phyloP scores from a whole-genome alignment of 2,113 vertebrate genomes.

The Cariama cristata region DNA sequence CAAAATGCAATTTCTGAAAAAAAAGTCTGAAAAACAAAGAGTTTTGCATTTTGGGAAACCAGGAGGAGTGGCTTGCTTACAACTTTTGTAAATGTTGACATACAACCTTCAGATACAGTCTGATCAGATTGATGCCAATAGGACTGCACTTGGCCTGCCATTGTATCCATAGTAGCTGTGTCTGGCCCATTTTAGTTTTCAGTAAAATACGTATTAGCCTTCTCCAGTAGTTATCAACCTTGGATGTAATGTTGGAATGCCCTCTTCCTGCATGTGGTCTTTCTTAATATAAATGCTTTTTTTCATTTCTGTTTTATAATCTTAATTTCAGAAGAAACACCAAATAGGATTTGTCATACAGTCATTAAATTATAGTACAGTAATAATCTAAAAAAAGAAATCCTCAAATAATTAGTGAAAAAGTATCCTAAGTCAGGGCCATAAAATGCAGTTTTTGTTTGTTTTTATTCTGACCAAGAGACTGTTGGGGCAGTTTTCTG shows the following conservation, averaged over 20 bases:
- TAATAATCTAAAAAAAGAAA: not conserved
- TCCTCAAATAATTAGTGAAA: not conserved
- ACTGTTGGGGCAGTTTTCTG: not conserved
- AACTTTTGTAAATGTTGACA: not conserved
- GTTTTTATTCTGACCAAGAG: not conserved
- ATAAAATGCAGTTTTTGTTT: not conserved
- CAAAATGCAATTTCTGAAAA: not conserved
- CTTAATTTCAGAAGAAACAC: not conserved
- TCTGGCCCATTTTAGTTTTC: not conserved
- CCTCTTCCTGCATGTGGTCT: not conserved
- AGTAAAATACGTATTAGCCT: not conserved
- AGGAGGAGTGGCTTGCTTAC: not conserved
- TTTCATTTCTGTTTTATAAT: not conserved
- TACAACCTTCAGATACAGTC: not conserved
- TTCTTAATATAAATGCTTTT: not conserved
- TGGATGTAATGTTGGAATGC: not conserved
- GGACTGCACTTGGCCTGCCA: not conserved
- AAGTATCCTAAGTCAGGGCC: not conserved
- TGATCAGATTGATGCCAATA: not conserved
- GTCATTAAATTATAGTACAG: not conserved
- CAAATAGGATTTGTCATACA: not conserved
- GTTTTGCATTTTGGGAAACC: not conserved
- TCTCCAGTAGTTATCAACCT: not conserved
- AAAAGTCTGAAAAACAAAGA: not conserved
- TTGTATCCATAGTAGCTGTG: not conserved